Conservation (phyloP, 2,797 vertebrate species). For the Staurois parvus region DNA sequence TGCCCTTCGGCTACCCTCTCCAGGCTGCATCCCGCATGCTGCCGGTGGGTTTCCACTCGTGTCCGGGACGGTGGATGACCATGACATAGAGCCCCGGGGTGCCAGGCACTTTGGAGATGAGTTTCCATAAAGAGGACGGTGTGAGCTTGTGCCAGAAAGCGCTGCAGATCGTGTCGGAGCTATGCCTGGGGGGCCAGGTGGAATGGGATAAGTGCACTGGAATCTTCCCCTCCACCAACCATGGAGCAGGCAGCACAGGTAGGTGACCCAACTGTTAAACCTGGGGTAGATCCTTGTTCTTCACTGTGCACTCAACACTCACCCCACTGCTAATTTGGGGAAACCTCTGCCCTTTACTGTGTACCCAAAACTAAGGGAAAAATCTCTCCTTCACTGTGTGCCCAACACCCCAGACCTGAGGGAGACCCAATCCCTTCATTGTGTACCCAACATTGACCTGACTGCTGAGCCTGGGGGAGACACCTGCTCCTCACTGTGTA, state of each 20-base stretch:
- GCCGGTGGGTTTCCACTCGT: neutral
- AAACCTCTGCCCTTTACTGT: too few relatives aligned
- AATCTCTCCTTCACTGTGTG: too few relatives aligned
- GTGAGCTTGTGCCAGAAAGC: slow-evolving; percentile 94
- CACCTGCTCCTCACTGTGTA: too few relatives aligned
- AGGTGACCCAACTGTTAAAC: slow-evolving; percentile 63
- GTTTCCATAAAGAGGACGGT: slow-evolving; percentile 86
- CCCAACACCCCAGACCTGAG: too few relatives aligned
- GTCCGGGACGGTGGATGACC: neutral
- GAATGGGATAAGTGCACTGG: slow-evolving; percentile 92
- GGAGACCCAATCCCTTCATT: too few relatives aligned
- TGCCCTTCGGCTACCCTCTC: neutral
- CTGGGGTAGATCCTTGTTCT: too few relatives aligned
- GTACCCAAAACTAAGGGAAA: too few relatives aligned
- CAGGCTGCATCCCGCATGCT: neutral
- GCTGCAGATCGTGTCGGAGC: slow-evolving; percentile 93
- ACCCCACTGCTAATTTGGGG: neutral
- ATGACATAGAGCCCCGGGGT: slow-evolving; percentile 17
- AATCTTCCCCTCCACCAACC: slow-evolving; percentile 88
- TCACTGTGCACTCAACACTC: neutral
- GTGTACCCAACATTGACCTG: too few relatives aligned
- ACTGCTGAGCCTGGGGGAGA: too few relatives aligned
- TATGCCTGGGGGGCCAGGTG: slow-evolving; percentile 92
- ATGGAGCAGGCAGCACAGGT: slow-evolving; percentile 90
- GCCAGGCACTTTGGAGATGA: slow-evolving; percentile 75